These are phyloP conservation scores for Pristis pectinata DNA, from an alignment of 2,797 vertebrate genomes.

Conservation along the genomic window DNA sequence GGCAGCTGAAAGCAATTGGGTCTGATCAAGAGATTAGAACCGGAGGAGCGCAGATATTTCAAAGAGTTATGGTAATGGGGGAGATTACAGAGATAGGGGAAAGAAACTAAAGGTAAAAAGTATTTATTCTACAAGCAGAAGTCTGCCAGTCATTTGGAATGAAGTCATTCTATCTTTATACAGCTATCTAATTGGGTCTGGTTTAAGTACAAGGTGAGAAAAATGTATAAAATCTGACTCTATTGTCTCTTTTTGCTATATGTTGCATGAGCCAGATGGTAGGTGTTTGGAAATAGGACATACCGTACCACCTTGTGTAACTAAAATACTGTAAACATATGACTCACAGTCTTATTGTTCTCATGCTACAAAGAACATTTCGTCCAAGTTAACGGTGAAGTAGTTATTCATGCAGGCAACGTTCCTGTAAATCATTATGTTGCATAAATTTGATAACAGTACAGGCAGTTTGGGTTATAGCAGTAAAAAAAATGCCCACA, in stretches of 20 bases:
- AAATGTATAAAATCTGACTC: neutral
- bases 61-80: too few relatives aligned
- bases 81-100: too few relatives aligned
- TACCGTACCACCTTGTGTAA: neutral
- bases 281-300: constrained; percentile 14
- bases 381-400: constrained; percentile 13
- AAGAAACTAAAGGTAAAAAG: neutral
- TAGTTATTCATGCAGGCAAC: constrained; percentile 21
- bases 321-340: neutral
- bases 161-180: neutral
- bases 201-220: neutral
- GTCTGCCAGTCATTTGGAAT: neutral
- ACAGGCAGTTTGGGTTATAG: neutral
- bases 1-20: too few relatives aligned
- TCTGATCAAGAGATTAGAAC: too few relatives aligned
- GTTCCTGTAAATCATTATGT: constrained; percentile 11
- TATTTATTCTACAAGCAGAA: neutral
- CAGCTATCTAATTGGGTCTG: neutral
- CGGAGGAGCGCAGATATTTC: too few relatives aligned
- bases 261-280: neutral
- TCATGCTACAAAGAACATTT: neutral
- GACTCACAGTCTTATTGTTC: constrained; percentile 5
- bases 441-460: constrained; percentile 19
- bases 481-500: neutral
- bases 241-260: neutral